Evolutionary conservation across 2,797 vertebrate genomes (phyloP), one percentile per base, ranked within the genome.

Genomic region (Cottoperca gobio): DNA sequence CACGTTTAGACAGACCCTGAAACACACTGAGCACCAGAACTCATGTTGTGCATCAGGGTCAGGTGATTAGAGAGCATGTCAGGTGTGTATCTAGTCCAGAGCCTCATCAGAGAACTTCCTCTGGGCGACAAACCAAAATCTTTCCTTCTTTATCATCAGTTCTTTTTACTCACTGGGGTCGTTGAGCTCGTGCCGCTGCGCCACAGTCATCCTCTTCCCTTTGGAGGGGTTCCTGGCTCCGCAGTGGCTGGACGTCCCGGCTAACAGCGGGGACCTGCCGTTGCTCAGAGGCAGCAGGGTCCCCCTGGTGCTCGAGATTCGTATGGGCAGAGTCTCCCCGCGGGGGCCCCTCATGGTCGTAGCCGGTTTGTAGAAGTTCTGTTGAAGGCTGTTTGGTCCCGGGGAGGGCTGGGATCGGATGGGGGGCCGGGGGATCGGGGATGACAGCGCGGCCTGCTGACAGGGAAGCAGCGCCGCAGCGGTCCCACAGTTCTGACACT

Each of bases 111-210:
- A 11, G 9, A 54, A n/a, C 17, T 33, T 40, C 39, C 40, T n/a
- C n/a, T n/a, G n/a, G n/a, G n/a, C n/a, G 16, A 40, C 39, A 7
- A 39, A 40, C 39, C 39, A 40, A n/a, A 46, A 21, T n/a, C 46
- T 23, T 48, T 23, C 46, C 46, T 24, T 24, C 21, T 49, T 17
- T n/a, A n/a, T n/a, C 4, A 31, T 31, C 16, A 21, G 11, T 10
- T 2, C 2, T 39, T 4, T 17, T 31, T 3, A 83, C 97, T 98
- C 95, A 99, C 98, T 99, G 86, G 97, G 96, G 91, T 99, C 97
- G 65, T 96, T 97, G 83, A 97, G 89, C 72, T 96, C 93, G 35
- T 95, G 95, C 21, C 93, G 91, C 85, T 90, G 95, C 50, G 88
- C 73, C 69, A 80, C 90, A 45, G 85, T 84, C 64, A 92, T 88